phyloP scores from a whole-genome alignment of 2,888 invertebrate genomes.

The Drosophila austrosaltans region DNA sequence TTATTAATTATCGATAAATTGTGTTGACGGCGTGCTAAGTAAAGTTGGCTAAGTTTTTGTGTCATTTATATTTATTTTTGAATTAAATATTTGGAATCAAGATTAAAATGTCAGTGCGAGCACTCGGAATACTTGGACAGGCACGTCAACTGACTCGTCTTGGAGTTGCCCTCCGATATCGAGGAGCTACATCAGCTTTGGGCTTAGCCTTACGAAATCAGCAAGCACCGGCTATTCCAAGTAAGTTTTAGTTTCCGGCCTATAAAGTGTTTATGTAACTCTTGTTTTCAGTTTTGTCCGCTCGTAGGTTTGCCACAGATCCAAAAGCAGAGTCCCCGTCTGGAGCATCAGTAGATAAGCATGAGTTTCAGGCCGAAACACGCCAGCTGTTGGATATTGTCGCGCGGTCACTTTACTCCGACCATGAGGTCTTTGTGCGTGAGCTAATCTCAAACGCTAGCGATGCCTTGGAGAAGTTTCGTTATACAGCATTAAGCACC shows the following conservation, averaged over 20 bases:
- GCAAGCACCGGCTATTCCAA: slow-evolving; percentile 19
- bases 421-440: slow-evolving; percentile 98
- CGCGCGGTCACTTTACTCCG: slow-evolving; percentile 97
- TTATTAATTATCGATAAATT: no score
- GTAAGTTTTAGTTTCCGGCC: slow-evolving; percentile 15
- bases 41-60: neutral
- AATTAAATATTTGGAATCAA: neutral
- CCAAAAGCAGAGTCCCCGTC: slow-evolving; percentile 36
- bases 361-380: slow-evolving; percentile 98
- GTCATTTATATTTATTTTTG: neutral
- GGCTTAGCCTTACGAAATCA: slow-evolving; percentile 6
- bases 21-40: neutral
- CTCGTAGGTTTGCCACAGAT: slow-evolving; percentile 51
- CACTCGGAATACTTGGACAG: slow-evolving; percentile 34
- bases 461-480: slow-evolving; percentile 97
- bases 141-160: slow-evolving; percentile 29
- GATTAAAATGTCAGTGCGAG: slow-evolving; percentile 37
- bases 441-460: slow-evolving; percentile 98
- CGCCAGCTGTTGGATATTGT: slow-evolving; percentile 97
- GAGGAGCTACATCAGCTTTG: slow-evolving; percentile 12
- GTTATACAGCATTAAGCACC: slow-evolving; percentile 88
- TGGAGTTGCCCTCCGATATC: slow-evolving; percentile 16
- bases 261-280: slow-evolving; percentile 24
- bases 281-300: slow-evolving; percentile 22
- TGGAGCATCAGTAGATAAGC: slow-evolving; percentile 85